Evolutionary conservation across 1,140 invertebrate species (phyloP), one percentile per base, ranked within the genome.

Genomic region (Lepidurus apus): DNA sequence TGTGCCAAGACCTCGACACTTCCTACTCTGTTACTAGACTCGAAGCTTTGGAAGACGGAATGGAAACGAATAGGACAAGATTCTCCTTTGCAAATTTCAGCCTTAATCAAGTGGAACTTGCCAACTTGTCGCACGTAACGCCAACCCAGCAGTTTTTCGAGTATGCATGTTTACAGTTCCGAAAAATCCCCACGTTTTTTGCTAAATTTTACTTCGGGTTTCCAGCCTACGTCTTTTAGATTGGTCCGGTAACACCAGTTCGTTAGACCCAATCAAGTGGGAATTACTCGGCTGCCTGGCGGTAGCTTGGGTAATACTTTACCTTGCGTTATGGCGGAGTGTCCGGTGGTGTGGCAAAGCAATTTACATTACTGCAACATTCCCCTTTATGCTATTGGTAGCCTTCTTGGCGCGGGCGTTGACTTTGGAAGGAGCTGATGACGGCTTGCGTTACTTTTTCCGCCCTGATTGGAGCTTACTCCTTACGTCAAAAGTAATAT

Each of bases 251-350:
- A 89, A 89, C 44, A 88, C 93, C 79, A 88, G 90, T 77, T 86
- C 90, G 43, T 85, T 91, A 42, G 91, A 90, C 24, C 88, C 86
- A 1, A 86, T 93, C 77, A 90, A 91, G 82, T 91, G 89, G 89
- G 89, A 91, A 82, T 85, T 93, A n/a, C 86, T 91, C 53, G 86
- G 88, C 21, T 90, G 89, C 81, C 86, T 93, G 42, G 83, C 89
- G 42, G 81, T 92, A 34, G 90, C 91, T 42, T 93, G 92, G 92
- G 83, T 91, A 65, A 82, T 92, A 75, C 89, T 93, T 76, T 87
- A 93, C 87, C 82, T 88, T 84, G 88, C 91, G 83, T 85, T 93
- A 85, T 83, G 91, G 86, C 87, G 91, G 83, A 92, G 91, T 77
- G 88, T 93, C 79, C 91, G 92, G 84, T 89, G 89, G 84, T 91